Percentiles rank a stretch among this genome's conserved stretches.
Evolutionary conservation across 2,113 vertebrate genomes (phyloP).

Genomic region (Cyprinodon variegatus): DNA sequence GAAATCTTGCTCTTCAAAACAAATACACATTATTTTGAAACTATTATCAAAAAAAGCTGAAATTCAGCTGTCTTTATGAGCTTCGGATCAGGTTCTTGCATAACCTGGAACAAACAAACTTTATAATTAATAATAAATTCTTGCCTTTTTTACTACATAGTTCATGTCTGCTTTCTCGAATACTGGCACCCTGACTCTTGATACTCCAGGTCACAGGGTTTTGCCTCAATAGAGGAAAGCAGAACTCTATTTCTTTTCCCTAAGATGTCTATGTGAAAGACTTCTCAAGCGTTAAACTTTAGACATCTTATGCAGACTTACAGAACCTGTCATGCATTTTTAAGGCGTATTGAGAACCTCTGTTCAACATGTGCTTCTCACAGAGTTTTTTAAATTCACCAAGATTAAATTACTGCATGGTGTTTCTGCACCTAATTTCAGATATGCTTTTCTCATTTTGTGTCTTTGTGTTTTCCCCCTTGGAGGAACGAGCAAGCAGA

Average conservation of each 20-base stretch:
- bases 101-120: too few relatives aligned
- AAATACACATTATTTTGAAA: too few relatives aligned
- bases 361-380: neutral
- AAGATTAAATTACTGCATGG: slow-evolving; percentile 6
- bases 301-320: neutral
- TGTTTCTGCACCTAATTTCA: slow-evolving; percentile 3
- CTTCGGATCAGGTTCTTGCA: too few relatives aligned
- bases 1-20: too few relatives aligned
- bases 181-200: neutral
- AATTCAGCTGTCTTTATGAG: too few relatives aligned
- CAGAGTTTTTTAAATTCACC: slow-evolving; percentile 14
- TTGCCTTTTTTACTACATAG: neutral
- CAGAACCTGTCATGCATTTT: neutral
- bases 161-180: neutral
- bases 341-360: neutral
- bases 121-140: neutral
- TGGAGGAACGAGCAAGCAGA: slow-evolving; percentile 24
- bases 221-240: neutral
- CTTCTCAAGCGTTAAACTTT: too few relatives aligned
- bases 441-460: slow-evolving; percentile 54
- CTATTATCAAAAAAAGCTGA: too few relatives aligned
- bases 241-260: neutral
- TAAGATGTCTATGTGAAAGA: too few relatives aligned
- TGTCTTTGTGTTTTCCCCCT: slow-evolving; percentile 10
- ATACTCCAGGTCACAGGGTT: neutral